Evolutionary conservation across 2,797 vertebrate genomes (phyloP).

Genomic region (Falco berigora): DNA sequence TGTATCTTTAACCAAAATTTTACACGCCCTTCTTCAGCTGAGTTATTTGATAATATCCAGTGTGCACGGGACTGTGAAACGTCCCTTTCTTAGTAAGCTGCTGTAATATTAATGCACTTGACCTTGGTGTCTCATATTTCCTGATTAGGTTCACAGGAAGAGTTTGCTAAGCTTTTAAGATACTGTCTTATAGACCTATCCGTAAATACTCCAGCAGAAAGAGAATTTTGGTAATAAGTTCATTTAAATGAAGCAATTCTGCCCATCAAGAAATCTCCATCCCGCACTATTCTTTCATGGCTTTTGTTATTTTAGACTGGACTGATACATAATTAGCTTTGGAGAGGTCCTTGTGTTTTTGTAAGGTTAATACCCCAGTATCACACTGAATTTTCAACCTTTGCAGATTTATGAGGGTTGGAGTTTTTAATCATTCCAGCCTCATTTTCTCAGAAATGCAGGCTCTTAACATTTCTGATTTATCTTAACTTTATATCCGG

Average conservation of each 20-base stretch:
- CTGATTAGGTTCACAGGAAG: neutral
- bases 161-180: neutral
- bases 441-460: neutral
- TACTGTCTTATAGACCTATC: neutral
- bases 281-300: neutral
- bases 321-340: constrained; percentile 5
- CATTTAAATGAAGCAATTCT: constrained; percentile 1
- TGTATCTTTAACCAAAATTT: neutral
- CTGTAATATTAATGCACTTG: constrained; percentile 6
- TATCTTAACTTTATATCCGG: neutral
- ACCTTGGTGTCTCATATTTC: constrained; percentile 1
- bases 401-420: neutral
- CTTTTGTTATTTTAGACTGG: constrained; percentile 15
- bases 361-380: neutral
- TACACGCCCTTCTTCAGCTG: neutral
- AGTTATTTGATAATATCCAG: neutral
- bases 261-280: neutral
- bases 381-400: neutral
- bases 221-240: neutral
- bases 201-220: neutral
- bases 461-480: constrained; percentile 10
- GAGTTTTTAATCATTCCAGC: neutral
- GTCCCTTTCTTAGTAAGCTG: neutral
- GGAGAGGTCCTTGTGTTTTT: neutral
- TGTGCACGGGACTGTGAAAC: neutral